These are phyloP conservation scores for Oncopeltus fasciatus DNA, from an alignment of 1,140 invertebrate genomes.

Conservation along the genomic window DNA sequence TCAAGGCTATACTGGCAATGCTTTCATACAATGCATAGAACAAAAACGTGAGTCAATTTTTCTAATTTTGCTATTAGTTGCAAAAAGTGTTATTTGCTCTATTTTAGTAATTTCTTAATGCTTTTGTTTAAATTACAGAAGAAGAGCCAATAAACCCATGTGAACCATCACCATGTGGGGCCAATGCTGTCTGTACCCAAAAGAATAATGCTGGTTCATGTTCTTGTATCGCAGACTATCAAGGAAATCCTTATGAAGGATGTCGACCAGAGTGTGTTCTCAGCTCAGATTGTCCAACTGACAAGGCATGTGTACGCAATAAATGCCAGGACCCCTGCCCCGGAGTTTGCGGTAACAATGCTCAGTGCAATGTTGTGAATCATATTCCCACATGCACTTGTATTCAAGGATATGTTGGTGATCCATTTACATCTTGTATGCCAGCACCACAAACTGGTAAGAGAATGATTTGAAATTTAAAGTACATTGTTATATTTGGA, in stretches of 20 bases:
- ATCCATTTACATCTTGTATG: constrained; percentile 34
- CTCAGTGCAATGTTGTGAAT: constrained; percentile 40
- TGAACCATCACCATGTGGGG: constrained; percentile 47
- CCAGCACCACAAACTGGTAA: constrained; percentile 17
- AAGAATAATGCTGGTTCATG: constrained; percentile 42
- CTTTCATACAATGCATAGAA: constrained; percentile 42
- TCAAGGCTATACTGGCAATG: constrained; percentile 60
- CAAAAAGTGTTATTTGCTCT: not conserved
- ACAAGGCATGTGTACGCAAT: constrained; percentile 31
- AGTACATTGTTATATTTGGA: too few species aligned
- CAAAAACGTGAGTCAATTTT: not conserved
- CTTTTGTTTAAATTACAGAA: constrained; percentile 13
- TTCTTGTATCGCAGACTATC: constrained; percentile 43
- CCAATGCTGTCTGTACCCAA: constrained; percentile 40
- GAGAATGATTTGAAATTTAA: too few species aligned
- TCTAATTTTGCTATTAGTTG: not conserved
- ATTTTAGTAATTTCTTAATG: not conserved
- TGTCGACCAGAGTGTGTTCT: constrained; percentile 43
- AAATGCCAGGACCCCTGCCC: constrained; percentile 39
- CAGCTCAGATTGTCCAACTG: constrained; percentile 39
- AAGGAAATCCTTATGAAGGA: constrained; percentile 28
- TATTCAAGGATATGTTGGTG: constrained; percentile 31
- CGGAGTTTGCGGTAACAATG: constrained; percentile 36
- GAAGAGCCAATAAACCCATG: constrained; percentile 33
- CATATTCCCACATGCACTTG: constrained; percentile 51